Evolutionary conservation across 2,888 invertebrate genomes (phyloP).

Genomic region (Syrphus vitripennis): DNA sequence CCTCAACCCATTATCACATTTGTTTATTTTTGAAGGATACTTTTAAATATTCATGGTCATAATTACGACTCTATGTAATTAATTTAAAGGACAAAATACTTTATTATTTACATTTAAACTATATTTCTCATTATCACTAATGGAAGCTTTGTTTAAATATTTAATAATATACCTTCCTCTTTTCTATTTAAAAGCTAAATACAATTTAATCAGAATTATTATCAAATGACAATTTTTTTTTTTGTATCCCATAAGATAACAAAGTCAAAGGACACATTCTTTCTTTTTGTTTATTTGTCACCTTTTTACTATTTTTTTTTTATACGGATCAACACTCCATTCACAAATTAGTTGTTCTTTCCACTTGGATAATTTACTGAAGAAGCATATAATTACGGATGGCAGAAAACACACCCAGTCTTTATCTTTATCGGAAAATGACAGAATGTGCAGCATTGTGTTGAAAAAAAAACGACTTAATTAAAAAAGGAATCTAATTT

Average conservation of each 20-base stretch:
- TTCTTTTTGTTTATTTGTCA: no score
- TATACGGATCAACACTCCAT: neutral
- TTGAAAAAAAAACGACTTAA: conserved; percentile 12
- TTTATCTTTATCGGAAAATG: neutral
- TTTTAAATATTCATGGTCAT: no score
- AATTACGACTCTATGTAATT: no score
- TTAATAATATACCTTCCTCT: no score
- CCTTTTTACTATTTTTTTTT: no score
- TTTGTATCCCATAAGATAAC: neutral
- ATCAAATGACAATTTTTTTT: no score
- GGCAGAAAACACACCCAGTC: neutral
- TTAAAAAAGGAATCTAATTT: conserved; percentile 23
- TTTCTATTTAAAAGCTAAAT: neutral
- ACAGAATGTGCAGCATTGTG: neutral
- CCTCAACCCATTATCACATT: no score
- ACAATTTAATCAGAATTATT: neutral
- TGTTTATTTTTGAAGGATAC: no score
- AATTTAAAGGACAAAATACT: no score
- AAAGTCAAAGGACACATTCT: neutral
- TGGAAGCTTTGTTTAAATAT: no score
- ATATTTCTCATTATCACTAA: no score
- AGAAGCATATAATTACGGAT: neutral
- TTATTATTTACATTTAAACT: no score
- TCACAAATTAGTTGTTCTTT: neutral
- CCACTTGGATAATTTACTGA: neutral